phyloP scores from a whole-genome alignment of 2,797 vertebrate species.

The Atherinosoma microstoma region DNA sequence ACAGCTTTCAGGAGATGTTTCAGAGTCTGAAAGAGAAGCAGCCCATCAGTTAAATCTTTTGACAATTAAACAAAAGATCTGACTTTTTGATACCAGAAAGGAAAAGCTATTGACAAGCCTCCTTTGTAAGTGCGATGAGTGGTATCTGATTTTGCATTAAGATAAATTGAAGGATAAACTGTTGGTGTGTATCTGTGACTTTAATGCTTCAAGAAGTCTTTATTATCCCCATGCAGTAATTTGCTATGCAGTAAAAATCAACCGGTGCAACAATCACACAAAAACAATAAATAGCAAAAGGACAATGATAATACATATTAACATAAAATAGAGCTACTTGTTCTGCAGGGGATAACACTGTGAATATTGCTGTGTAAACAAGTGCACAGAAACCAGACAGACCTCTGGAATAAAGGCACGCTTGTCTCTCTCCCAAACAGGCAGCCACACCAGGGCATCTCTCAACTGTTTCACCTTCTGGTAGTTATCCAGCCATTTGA shows the following conservation, averaged over 20 bases:
- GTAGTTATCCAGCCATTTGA: constrained; percentile 94
- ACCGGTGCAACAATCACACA: too few species aligned
- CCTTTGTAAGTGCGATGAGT: background rate
- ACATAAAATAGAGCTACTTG: too few species aligned
- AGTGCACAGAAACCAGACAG: constrained; percentile 17
- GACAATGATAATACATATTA: too few species aligned
- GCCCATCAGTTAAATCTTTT: background rate
- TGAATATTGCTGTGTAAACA: background rate
- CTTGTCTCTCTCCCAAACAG: constrained; percentile 92
- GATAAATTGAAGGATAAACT: constrained; percentile 9
- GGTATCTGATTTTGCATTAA: constrained; percentile 22
- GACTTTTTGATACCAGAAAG: background rate
- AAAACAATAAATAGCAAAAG: too few species aligned
- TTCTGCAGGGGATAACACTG: too few species aligned
- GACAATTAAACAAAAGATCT: background rate
- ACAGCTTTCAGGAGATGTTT: constrained; percentile 90
- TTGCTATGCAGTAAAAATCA: too few species aligned
- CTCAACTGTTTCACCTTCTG: constrained; percentile 91
- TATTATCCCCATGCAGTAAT: too few species aligned
- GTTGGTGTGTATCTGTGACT: background rate
- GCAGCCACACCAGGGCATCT: constrained; percentile 91
- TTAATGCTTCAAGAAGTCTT: background rate
- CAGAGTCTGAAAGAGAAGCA: constrained; percentile 80
- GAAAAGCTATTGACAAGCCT: background rate
- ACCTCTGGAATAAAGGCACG: constrained; percentile 92